Conservation (phyloP, 2,113 vertebrate species). For the human region DNA sequence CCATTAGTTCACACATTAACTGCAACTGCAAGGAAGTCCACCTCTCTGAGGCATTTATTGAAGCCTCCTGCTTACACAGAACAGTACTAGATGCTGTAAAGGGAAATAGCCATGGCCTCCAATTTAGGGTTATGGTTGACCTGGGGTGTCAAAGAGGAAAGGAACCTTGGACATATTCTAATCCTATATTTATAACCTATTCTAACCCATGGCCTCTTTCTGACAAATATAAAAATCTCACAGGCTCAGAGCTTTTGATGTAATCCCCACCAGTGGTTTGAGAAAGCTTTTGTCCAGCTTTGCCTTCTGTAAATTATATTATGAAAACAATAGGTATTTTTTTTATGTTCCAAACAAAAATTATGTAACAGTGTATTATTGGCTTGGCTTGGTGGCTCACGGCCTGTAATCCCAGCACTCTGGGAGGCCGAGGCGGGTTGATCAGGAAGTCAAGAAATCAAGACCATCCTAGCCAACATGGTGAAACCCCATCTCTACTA, state of each 20-base stretch:
- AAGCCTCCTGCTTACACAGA: neutral
- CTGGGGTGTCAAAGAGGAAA: neutral
- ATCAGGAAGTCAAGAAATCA: no score
- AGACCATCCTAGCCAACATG: no score
- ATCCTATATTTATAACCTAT: neutral
- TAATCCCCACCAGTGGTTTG: neutral
- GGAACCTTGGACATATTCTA: neutral
- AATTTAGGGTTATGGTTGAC: neutral
- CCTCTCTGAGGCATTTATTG: neutral
- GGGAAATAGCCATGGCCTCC: neutral
- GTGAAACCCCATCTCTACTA: no score
- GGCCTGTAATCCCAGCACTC: no score
- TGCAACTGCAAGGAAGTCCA: neutral
- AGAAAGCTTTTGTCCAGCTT: conserved; percentile 16
- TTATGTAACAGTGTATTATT: neutral
- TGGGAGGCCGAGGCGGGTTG: no score
- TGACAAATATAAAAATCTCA: neutral
- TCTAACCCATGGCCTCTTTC: neutral
- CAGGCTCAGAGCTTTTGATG: neutral
- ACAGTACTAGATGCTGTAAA: neutral
- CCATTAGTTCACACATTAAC: neutral
- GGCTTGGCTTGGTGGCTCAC: no score
- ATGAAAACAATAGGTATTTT: neutral
- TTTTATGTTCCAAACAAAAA: neutral
- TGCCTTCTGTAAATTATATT: neutral